Base-by-base conservation (phyloP, 2,113 vertebrate species). In the human (Homo sapiens) region DNA sequence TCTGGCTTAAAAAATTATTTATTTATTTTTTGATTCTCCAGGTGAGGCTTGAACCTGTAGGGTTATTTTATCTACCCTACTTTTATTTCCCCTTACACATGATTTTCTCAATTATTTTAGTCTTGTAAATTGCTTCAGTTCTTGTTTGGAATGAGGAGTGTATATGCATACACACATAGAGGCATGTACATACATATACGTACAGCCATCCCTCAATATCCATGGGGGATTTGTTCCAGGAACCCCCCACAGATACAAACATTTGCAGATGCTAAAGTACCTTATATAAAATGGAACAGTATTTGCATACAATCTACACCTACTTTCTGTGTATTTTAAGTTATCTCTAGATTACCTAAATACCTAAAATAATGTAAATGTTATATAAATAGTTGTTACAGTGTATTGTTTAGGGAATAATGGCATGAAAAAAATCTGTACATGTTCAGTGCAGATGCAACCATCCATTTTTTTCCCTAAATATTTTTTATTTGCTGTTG, bases 81-180 rank as follows among this genome's bases (percentile, higher is more conserved):
- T 92, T 96, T 95, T 90, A 81, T 72, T 97, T 96, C 17, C 11
- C 16, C 64, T 78, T 70, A 86, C 85, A 82, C 22, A 80, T 45
- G 80, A 2, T 90, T 86, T 86, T 27, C 48, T 78, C 20, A 76
- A 1, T 84, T 45, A 75, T 89, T 83, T 89, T 84, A 64, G 10
- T 72, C 32, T 97, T 40, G 1, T 79, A 82, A 83, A 59, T 83
- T 83, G 35, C 45, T 89, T 86, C 16, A 32, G 30, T 89, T 90
- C 73, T 93, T 91, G 38, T 83, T 86, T 68, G 20, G 25, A 85
- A 35, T 89, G 48, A 91, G 64, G 66, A 25, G 22, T 55, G 1
- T 80, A 9, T 84, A 8, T 70, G 38, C 20, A 86, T 3, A 8
- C 3, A 57, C 25, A 61, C 30, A 55, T 14, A n/a, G 48, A 86